Conservation (phyloP, 2,113 vertebrate species). For the Fulica atra region DNA sequence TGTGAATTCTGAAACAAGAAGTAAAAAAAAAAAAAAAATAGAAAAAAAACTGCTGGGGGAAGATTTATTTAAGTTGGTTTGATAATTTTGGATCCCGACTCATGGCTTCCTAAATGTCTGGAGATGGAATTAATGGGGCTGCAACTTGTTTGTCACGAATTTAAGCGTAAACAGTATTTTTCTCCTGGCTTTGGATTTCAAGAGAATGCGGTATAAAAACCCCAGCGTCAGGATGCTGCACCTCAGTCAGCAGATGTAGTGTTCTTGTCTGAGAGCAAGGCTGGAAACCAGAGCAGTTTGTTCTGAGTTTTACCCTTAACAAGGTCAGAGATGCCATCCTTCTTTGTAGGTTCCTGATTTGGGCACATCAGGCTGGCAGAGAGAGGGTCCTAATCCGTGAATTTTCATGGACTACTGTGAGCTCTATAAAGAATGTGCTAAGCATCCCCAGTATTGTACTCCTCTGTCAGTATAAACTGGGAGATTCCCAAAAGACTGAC, state of each 20-base stretch:
- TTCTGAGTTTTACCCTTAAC: neutral
- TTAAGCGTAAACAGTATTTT: neutral
- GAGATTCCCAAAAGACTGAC: neutral
- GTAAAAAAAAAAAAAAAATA: neutral
- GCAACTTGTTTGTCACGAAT: neutral
- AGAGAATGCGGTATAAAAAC: neutral
- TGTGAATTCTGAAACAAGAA: neutral
- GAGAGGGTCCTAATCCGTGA: neutral
- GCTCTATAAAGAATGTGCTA: neutral
- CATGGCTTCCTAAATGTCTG: neutral
- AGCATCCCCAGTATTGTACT: neutral
- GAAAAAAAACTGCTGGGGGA: too few relatives aligned
- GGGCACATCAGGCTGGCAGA: neutral
- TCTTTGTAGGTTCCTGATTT: neutral
- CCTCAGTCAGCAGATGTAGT: neutral
- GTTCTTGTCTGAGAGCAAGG: neutral
- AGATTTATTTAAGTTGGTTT: neutral
- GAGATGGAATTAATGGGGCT: constrained; percentile 8
- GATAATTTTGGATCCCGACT: neutral
- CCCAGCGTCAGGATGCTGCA: neutral
- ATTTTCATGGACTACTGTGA: neutral
- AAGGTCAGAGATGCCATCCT: constrained; percentile 23
- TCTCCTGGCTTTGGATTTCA: neutral
- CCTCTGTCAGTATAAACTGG: neutral
- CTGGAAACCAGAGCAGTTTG: neutral